A percentile compares a stretch with the other conserved stretches of the same genome.
Evolutionary conservation across 2,797 vertebrate genomes (phyloP).

Genomic region (Pampus argenteus): DNA sequence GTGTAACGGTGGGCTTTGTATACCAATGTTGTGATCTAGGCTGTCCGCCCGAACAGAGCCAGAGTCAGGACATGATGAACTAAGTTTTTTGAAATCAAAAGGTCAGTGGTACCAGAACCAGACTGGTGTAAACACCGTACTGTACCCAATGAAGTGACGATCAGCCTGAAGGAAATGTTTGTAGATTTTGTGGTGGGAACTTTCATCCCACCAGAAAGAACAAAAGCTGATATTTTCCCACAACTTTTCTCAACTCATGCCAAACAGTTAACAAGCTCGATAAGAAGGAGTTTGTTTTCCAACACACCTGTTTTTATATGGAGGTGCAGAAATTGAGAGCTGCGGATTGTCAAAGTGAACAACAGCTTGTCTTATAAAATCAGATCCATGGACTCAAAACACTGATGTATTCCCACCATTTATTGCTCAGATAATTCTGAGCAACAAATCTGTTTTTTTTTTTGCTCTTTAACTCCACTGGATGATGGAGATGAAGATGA

Average conservation of each 20-base stretch:
- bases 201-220: neutral
- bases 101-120: neutral
- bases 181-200: neutral
- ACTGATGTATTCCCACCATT: no score
- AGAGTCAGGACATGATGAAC: no score
- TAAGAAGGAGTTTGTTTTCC: neutral
- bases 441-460: no score
- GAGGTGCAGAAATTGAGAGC: neutral
- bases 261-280: slow-evolving; percentile 5
- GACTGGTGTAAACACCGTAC: neutral
- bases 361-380: slow-evolving; percentile 2
- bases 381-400: neutral
- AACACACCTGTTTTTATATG: slow-evolving; percentile 5
- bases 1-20: no score
- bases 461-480: no score
- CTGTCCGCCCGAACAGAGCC: no score
- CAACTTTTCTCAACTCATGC: neutral
- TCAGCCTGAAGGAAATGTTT: neutral
- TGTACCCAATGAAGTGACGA: neutral
- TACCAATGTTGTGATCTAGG: no score
- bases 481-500: no score
- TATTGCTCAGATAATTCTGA: no score
- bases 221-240: neutral
- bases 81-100: no score
- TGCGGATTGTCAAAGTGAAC: neutral